Evolutionary conservation across 2,888 invertebrate genomes (phyloP).

Genomic region (Synanthedon vespiformis): DNA sequence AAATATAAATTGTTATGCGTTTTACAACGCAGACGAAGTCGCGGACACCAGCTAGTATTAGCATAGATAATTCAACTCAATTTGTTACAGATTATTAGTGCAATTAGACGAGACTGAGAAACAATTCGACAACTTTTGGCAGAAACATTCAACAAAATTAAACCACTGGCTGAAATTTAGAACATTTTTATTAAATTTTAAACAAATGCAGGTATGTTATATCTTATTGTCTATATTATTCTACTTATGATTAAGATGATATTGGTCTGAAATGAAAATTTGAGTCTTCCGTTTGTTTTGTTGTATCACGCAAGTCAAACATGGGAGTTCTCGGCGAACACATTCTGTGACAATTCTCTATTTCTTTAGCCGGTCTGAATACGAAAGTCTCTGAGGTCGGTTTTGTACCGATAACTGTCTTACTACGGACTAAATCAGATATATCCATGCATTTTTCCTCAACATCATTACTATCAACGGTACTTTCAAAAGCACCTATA

Average conservation of each 20-base stretch:
- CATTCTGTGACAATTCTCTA: slow-evolving; percentile 29
- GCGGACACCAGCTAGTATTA: too few relatives aligned
- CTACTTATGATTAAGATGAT: slow-evolving; percentile 22
- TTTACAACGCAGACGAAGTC: too few relatives aligned
- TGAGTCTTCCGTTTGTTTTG: slow-evolving; percentile 18
- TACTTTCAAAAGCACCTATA: slow-evolving; percentile 28
- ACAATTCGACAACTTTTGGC: slow-evolving; percentile 96
- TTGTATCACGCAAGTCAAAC: slow-evolving; percentile 49
- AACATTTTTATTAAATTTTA: slow-evolving; percentile 95
- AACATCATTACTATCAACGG: slow-evolving; percentile 14
- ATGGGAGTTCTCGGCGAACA: slow-evolving; percentile 54
- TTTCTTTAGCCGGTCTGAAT: slow-evolving; percentile 47
- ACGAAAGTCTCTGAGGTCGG: slow-evolving; percentile 45
- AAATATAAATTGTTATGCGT: too few relatives aligned
- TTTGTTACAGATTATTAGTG: slow-evolving; percentile 80
- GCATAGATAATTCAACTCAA: too few relatives aligned
- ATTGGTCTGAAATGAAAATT: slow-evolving; percentile 50
- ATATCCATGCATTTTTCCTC: slow-evolving; percentile 54
- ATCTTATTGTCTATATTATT: slow-evolving; percentile 4
- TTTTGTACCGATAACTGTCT: slow-evolving; percentile 22
- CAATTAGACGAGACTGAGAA: slow-evolving; percentile 95
- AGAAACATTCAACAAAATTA: slow-evolving; percentile 88
- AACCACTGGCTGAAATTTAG: slow-evolving; percentile 91
- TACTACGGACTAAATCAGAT: slow-evolving; percentile 36
- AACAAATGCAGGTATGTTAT: slow-evolving; percentile 80